Evolutionary conservation across 2,888 invertebrate genomes (phyloP).

Genomic region (Galerucella nymphaeae): DNA sequence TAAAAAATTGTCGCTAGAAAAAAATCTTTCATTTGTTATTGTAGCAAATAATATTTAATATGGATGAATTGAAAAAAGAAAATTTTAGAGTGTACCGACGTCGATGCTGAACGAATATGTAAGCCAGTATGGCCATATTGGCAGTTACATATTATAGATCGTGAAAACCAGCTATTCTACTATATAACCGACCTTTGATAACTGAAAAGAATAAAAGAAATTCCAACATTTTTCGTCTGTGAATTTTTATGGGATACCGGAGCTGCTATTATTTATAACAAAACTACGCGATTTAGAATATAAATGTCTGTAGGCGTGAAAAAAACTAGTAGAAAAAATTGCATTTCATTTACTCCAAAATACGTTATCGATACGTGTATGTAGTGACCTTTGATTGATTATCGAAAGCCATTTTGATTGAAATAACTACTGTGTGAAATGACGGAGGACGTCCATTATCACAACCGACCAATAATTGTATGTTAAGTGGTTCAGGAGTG

Average conservation of each 20-base stretch:
- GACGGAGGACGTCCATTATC: slow-evolving; percentile 17
- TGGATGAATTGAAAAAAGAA: not conserved
- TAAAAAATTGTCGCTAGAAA: too few relatives aligned
- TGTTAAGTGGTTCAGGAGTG: slow-evolving; percentile 17
- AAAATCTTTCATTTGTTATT: too few relatives aligned
- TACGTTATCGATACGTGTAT: too few relatives aligned
- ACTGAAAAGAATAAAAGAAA: slow-evolving; percentile 24
- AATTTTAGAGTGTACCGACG: not conserved
- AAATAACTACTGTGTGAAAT: slow-evolving; percentile 16
- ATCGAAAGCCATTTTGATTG: slow-evolving; percentile 18
- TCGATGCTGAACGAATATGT: slow-evolving; percentile 42
- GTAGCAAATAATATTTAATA: too few relatives aligned
- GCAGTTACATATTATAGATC: slow-evolving; percentile 41
- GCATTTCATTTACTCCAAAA: too few relatives aligned
- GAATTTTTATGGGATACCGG: slow-evolving; percentile 11
- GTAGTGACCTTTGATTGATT: not conserved
- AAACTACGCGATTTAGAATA: slow-evolving; percentile 1
- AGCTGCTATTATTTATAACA: not conserved
- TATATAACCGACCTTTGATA: slow-evolving; percentile 33
- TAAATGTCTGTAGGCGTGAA: too few relatives aligned
- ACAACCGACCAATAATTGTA: slow-evolving; percentile 25
- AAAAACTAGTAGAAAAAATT: too few relatives aligned
- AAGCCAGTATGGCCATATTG: slow-evolving; percentile 40
- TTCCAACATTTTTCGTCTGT: slow-evolving; percentile 2
- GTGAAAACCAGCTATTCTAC: slow-evolving; percentile 32